Conservation (phyloP, 2,113 vertebrate species). For the Tilapia sparmanii region DNA sequence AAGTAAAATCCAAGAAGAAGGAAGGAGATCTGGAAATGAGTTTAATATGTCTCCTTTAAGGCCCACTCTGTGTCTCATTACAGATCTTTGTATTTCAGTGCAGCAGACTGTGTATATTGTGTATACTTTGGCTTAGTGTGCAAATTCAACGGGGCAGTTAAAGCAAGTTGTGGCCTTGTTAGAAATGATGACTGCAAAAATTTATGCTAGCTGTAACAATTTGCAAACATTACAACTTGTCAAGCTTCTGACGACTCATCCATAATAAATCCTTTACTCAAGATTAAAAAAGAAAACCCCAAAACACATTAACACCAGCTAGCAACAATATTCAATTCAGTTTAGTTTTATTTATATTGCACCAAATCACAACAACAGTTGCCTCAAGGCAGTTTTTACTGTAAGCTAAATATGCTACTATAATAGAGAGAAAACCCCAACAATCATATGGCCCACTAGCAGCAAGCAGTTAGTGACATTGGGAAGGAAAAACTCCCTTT, state of each 20-base stretch:
- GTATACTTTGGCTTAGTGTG: neutral
- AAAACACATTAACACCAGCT: neutral
- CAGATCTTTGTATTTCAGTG: neutral
- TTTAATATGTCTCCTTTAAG: neutral
- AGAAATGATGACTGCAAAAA: neutral
- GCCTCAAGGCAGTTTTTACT: neutral
- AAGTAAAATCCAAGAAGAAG: neutral
- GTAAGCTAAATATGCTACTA: neutral
- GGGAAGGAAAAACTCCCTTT: neutral
- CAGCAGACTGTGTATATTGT: neutral
- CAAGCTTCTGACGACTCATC: neutral
- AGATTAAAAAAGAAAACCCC: rapidly evolving
- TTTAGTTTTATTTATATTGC: neutral
- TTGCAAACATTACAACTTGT: neutral
- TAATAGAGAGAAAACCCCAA: neutral
- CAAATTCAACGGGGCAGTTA: neutral
- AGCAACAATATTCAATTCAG: neutral
- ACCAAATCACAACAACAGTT: neutral
- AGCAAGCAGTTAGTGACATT: neutral
- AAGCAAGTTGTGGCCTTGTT: neutral
- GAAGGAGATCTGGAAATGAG: neutral
- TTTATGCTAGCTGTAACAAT: neutral
- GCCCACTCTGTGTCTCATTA: neutral
- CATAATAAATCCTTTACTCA: neutral
- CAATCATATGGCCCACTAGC: neutral